Evolutionary conservation across 2,113 vertebrate species (phyloP).

Genomic region (Malurus elegans): DNA sequence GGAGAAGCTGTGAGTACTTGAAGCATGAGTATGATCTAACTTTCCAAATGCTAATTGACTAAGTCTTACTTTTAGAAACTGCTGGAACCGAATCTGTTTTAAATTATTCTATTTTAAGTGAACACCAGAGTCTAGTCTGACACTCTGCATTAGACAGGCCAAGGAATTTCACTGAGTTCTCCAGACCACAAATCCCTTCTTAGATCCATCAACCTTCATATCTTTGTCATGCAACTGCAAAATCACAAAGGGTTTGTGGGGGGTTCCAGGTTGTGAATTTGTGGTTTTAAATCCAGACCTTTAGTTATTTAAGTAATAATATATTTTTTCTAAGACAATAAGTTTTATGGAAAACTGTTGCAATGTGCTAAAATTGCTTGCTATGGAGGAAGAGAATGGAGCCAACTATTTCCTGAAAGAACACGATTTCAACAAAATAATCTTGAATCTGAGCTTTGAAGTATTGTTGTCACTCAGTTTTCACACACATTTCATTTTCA

Average conservation of each 20-base stretch:
- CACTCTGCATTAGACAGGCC: slow-evolving; percentile 14
- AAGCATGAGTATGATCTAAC: slow-evolving; percentile 2
- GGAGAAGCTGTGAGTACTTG: background rate
- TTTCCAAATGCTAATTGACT: slow-evolving; percentile 25
- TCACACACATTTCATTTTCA: background rate
- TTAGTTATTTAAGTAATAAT: background rate
- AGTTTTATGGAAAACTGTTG: background rate
- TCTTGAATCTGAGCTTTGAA: background rate
- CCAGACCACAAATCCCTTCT: slow-evolving; percentile 51
- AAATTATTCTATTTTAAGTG: slow-evolving; percentile 57
- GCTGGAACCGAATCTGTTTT: slow-evolving; percentile 50
- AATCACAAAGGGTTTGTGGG: background rate
- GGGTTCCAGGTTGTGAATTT: slow-evolving; percentile 24
- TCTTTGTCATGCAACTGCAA: slow-evolving; percentile 33
- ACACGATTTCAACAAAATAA: background rate
- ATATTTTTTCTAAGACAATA: background rate
- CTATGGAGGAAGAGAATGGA: background rate
- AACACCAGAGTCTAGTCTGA: slow-evolving; percentile 38
- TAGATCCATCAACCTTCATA: background rate
- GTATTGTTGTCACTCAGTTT: background rate
- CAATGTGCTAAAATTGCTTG: background rate
- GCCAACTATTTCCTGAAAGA: background rate
- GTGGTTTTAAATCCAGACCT: background rate
- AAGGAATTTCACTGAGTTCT: slow-evolving; percentile 43
- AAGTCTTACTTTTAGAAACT: slow-evolving; percentile 55